Evolutionary conservation across 2,113 vertebrate genomes (phyloP), one percentile per base, ranked within the genome.

Genomic region (Antechinus flavipes): DNA sequence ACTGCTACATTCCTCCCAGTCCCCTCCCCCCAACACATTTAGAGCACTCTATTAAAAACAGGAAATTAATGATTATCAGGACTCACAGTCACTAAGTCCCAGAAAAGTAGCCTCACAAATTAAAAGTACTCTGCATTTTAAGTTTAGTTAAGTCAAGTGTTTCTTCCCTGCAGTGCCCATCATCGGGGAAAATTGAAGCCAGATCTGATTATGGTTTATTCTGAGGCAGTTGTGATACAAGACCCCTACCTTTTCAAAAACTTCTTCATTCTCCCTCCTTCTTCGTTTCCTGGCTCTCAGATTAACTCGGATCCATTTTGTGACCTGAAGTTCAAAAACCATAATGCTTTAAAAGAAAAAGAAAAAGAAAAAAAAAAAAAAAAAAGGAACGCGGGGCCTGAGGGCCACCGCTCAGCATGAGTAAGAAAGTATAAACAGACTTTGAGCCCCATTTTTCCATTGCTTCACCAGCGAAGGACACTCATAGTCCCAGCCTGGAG

Each of bases 281-380:
- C 99, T 99, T 98, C 99, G 99, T 98, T 99, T 99, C 98, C 98
- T 98, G 96, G 98, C 97, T 98, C 97, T 99, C 96, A 91, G 98
- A 98, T 99, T 99, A 98, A 98, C 91, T 95, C 98, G 99, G 98
- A 99, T 99, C 99, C 99, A 99, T 99, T 99, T 99, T 98, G 97
- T 94, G 98, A 99, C 99, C 99, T 99, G 98, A 93, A 98, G 98
- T 99, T 98, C 95, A 98, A 98, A 96, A 98, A 98, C 26, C 95
- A 98, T 11, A 97, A 49, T 25, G 93, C 93, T 95, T 98, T 95
- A 98, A 97, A 93, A 98, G 95, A 11, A 61, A 91, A 94, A 97
- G 96, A 6, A 47, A 98, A 97, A 93, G 98, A 95, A 11, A 61
- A 91, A 94, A 97, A 96, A 50, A 89, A 92, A 94, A 97, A 95